Evolutionary conservation across 2,888 invertebrate genomes (phyloP).

Genomic region (Kuschelorhynchus macadamiae): DNA sequence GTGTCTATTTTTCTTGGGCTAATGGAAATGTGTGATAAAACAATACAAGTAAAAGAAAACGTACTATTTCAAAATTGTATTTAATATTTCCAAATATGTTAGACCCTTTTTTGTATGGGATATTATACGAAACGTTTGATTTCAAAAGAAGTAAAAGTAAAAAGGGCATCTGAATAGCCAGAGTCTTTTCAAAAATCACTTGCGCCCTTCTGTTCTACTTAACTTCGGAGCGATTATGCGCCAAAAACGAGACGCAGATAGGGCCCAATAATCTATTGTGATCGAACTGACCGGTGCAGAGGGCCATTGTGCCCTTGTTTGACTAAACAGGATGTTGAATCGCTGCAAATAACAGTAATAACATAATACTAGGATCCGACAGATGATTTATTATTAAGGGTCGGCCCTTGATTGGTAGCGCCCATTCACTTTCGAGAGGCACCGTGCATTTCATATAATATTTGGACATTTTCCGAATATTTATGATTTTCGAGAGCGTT

Average conservation of each 20-base stretch:
- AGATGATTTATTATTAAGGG: conserved; percentile 66
- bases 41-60: too few species aligned
- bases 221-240: conserved; percentile 53
- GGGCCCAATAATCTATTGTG: conserved; percentile 53
- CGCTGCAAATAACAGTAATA: conserved; percentile 66
- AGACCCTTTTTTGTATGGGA: too few species aligned
- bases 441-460: conserved; percentile 55
- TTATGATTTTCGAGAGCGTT: conserved; percentile 57
- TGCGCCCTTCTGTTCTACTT: conserved; percentile 54
- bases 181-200: conserved; percentile 50
- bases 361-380: conserved; percentile 63
- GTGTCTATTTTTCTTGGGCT: too few species aligned
- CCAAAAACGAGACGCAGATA: conserved; percentile 31
- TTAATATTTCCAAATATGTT: too few species aligned
- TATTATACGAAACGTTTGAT: too few species aligned
- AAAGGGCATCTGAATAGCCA: conserved; percentile 35
- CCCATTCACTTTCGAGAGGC: conserved; percentile 55
- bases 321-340: conserved; percentile 65
- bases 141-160: conserved; percentile 13
- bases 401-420: conserved; percentile 51
- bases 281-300: conserved; percentile 63
- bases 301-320: conserved; percentile 62
- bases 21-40: too few species aligned
- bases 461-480: conserved; percentile 59
- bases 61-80: too few species aligned